Conservation (phyloP, 1,140 invertebrate genomes). For the Drosophila kurseongensis region DNA sequence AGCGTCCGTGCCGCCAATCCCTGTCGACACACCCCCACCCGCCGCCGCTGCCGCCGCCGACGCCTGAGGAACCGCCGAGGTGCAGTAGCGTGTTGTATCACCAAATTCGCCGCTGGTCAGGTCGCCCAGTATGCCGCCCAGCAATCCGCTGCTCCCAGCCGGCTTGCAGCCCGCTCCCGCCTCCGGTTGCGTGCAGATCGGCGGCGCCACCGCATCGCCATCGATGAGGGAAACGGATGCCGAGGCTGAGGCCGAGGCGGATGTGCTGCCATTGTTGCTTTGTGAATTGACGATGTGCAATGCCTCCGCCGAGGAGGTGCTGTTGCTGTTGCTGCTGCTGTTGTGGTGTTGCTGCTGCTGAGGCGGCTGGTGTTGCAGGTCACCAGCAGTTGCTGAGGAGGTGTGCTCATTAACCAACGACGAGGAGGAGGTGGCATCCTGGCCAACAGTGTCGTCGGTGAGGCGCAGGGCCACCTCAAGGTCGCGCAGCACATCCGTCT, state of each 20-base stretch:
- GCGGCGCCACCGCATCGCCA: slow-evolving; percentile 73
- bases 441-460: slow-evolving; percentile 85
- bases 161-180: slow-evolving; percentile 64
- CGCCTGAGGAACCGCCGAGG: slow-evolving; percentile 71
- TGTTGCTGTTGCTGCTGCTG: slow-evolving; percentile 62
- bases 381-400: background rate
- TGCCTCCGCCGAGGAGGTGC: slow-evolving; percentile 58
- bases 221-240: slow-evolving; percentile 65
- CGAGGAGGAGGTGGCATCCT: slow-evolving; percentile 28
- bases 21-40: background rate
- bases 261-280: slow-evolving; percentile 58
- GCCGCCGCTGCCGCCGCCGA: slow-evolving; percentile 5
- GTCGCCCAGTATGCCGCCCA: slow-evolving; percentile 80
- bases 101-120: slow-evolving; percentile 81
- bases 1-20: slow-evolving; percentile 5
- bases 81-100: slow-evolving; percentile 83
- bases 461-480: slow-evolving; percentile 90
- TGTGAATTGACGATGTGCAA: slow-evolving; percentile 68
- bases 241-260: slow-evolving; percentile 46
- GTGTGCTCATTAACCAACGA: slow-evolving; percentile 36
- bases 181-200: slow-evolving; percentile 83
- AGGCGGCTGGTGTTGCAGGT: slow-evolving; percentile 22
- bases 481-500: slow-evolving; percentile 96
- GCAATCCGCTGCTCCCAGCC: slow-evolving; percentile 69
- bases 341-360: slow-evolving; percentile 36